phyloP scores from a whole-genome alignment of 1,140 invertebrate species.

The Tribolium madens region DNA sequence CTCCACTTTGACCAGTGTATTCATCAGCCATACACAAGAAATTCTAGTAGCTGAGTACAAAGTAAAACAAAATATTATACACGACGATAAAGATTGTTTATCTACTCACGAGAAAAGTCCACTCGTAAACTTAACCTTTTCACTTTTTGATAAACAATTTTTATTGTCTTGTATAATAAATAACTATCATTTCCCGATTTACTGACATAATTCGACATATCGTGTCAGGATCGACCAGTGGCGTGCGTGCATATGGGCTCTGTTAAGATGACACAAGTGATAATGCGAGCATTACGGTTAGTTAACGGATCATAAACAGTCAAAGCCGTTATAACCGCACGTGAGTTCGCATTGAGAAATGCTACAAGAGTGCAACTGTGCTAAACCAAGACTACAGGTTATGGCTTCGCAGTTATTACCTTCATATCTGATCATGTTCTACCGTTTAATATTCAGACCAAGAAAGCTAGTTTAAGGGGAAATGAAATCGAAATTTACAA shows the following conservation, averaged over 20 bases:
- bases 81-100: too few species aligned
- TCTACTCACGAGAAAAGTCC: too few species aligned
- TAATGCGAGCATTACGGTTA: conserved; percentile 45
- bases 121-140: too few species aligned
- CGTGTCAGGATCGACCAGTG: conserved; percentile 5
- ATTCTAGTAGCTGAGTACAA: too few species aligned
- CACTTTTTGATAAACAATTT: too few species aligned
- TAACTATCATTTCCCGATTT: too few species aligned
- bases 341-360: conserved; percentile 36
- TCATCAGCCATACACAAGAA: too few species aligned
- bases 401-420: conserved; percentile 33
- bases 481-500: conserved; percentile 38
- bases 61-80: too few species aligned
- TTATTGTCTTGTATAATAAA: too few species aligned
- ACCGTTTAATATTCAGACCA: conserved; percentile 36
- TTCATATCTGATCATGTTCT: conserved; percentile 25
- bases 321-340: conserved; percentile 33
- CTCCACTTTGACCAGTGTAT: too few species aligned
- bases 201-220: too few species aligned
- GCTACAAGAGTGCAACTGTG: neutral
- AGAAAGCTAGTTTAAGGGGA: conserved; percentile 35
- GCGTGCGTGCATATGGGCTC: conserved; percentile 2
- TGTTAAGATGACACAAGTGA: too few species aligned
- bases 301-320: conserved; percentile 45
- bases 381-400: conserved; percentile 17